Base-by-base conservation (phyloP, 2,888 invertebrate genomes). In the Apotomis turbidana region DNA sequence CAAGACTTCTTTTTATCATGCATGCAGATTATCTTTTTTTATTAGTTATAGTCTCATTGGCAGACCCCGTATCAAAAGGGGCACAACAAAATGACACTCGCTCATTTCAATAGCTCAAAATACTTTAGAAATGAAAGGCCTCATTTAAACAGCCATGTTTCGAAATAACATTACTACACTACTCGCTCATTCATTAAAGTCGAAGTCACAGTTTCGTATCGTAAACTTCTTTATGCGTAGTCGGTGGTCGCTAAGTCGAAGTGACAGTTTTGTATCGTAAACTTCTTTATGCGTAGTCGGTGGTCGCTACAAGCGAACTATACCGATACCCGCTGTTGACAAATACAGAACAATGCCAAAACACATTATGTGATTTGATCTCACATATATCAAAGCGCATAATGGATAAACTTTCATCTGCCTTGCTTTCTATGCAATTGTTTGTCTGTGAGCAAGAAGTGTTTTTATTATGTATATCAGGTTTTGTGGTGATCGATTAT, bases 321-420 rank as follows among this genome's bases (percentile, higher is more conserved):
- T 57, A 67, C 59, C 27, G 27, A 27, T 27, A 27, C 27, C 27
- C 27, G 15, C 12, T 15, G 41, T 60, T 52, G 59, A 71, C 54
- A 3, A 64, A 41, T 46, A 38, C 13, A 49, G 57, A 36, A 67
- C 66, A 71, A 71, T 71, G 71, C 54, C 54, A 52, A 66, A 55
- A 58, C 57, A 58, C 58, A 62, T 51, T 57, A 66, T 66, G 55
- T 27, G 46, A 66, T 57, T 57, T 36, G 66, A 68, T 71, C 71
- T 68, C 71, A 71, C 71, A 62, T 68, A 61, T 62, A 62, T 71
- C 67, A 71, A 57, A 55, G 64, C 61, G 59, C 61, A 57, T 58
- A 71, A 54, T 68, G 67, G 51, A 61, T 57, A n/a, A 61, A 67
- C 71, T 71, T 71, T 71, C 71, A 68, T 71, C 36, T 61, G 61